phyloP scores from a whole-genome alignment of 2,888 invertebrate species.

The Phaonia tiefii region DNA sequence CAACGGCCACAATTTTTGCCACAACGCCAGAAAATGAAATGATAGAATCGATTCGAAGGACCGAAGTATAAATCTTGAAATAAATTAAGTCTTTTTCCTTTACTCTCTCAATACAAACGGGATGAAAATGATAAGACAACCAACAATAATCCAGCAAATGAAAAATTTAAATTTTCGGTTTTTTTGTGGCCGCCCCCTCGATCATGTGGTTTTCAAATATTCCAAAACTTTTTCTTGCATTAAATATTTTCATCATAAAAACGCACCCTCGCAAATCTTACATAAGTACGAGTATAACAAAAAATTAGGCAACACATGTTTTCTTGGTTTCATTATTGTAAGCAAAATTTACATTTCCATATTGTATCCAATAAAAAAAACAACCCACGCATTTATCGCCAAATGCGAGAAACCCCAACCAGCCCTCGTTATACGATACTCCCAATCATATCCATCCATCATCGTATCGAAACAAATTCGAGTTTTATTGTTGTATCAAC shows the following conservation, averaged over 20 bases:
- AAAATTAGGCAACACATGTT: conserved; percentile 1
- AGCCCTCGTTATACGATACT: neutral
- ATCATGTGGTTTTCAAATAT: neutral
- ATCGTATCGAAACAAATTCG: neutral
- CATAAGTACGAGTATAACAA: too few relatives aligned
- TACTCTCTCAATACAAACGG: too few relatives aligned
- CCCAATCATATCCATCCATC: conserved; percentile 10
- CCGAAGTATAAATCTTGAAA: too few relatives aligned
- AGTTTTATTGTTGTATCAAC: conserved; percentile 1
- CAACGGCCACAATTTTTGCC: too few relatives aligned
- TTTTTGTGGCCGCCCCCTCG: neutral
- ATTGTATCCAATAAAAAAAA: neutral
- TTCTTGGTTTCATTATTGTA: conserved; percentile 1
- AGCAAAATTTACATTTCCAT: conserved; percentile 2
- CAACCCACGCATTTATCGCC: neutral
- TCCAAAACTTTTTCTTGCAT: neutral
- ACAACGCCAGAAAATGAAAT: too few relatives aligned
- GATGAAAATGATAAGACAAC: too few relatives aligned
- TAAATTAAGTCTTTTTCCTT: too few relatives aligned
- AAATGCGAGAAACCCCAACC: conserved; percentile 2
- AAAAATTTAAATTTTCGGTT: too few relatives aligned
- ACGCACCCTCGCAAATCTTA: neutral
- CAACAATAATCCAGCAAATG: too few relatives aligned
- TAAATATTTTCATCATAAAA: too few relatives aligned
- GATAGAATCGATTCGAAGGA: too few relatives aligned